These are phyloP conservation scores for Xenops minutus DNA, from an alignment of 2,797 vertebrate genomes.

Conservation along the genomic window DNA sequence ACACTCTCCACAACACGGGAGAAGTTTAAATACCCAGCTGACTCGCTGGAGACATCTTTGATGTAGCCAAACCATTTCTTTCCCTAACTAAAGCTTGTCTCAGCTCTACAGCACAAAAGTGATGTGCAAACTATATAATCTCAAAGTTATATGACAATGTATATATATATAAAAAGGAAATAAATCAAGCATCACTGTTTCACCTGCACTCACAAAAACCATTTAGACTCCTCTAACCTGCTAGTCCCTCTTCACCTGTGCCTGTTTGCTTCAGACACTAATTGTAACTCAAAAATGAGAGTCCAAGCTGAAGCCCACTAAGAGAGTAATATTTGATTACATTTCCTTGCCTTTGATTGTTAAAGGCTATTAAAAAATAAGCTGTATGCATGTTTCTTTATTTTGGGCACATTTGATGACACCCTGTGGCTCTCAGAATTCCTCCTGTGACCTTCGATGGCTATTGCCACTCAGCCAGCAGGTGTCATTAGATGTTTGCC, in stretches of 20 bases:
- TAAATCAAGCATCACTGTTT: background rate
- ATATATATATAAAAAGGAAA: background rate
- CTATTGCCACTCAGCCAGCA: background rate
- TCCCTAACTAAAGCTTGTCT: background rate
- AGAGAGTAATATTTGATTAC: background rate
- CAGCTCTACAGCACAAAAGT: background rate
- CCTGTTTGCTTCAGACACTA: background rate
- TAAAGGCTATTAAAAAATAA: background rate
- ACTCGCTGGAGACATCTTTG: background rate
- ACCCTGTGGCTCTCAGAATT: background rate
- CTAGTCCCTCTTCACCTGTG: background rate
- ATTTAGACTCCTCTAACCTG: background rate
- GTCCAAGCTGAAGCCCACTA: background rate
- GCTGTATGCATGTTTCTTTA: background rate
- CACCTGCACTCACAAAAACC: background rate
- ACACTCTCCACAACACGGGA: background rate
- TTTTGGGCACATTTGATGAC: background rate
- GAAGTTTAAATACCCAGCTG: background rate
- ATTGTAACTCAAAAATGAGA: background rate
- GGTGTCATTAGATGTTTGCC: background rate
- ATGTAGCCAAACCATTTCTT: conserved; percentile 15
- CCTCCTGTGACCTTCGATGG: background rate
- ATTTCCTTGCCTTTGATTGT: background rate
- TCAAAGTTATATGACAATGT: background rate
- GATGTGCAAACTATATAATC: background rate